Evolutionary conservation across 2,113 vertebrate genomes (phyloP).

Genomic region (Poecile atricapillus): DNA sequence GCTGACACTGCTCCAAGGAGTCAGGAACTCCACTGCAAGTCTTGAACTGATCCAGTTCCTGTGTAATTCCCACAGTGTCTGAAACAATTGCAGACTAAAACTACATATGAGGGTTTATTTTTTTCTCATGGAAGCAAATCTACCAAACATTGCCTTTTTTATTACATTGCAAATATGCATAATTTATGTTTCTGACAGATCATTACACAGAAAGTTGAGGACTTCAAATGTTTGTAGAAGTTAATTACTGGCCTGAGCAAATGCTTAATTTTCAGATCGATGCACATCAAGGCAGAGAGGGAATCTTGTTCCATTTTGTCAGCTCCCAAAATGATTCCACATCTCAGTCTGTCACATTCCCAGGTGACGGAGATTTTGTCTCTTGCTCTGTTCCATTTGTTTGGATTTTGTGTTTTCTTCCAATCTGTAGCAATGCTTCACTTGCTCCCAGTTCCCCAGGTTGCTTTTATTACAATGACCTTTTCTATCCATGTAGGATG

Average conservation of each 20-base stretch:
- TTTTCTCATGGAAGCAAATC: background rate
- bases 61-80: background rate
- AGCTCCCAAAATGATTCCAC: slow-evolving; percentile 19
- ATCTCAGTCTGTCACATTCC: slow-evolving; percentile 50
- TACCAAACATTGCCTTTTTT: background rate
- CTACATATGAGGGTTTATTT: background rate
- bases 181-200: background rate
- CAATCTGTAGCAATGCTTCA: slow-evolving; percentile 41
- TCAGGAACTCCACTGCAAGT: background rate
- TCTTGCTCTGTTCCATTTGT: slow-evolving; percentile 51
- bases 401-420: slow-evolving; percentile 54
- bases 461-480: slow-evolving; percentile 70
- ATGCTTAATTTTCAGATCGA: background rate
- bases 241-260: slow-evolving; percentile 11
- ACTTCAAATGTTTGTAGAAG: background rate
- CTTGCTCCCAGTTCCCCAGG: slow-evolving; percentile 51
- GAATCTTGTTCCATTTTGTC: slow-evolving; percentile 1
- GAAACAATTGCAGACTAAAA: fast-evolving
- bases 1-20: background rate
- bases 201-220: background rate
- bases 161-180: background rate
- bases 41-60: background rate
- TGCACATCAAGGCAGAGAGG: background rate
- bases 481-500: slow-evolving; percentile 51
- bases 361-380: slow-evolving; percentile 36